Percentiles rank a stretch among this genome's conserved stretches.
These are phyloP conservation scores for Carassius auratus DNA, from an alignment of 2,113 vertebrate genomes.

Conservation along the genomic window DNA sequence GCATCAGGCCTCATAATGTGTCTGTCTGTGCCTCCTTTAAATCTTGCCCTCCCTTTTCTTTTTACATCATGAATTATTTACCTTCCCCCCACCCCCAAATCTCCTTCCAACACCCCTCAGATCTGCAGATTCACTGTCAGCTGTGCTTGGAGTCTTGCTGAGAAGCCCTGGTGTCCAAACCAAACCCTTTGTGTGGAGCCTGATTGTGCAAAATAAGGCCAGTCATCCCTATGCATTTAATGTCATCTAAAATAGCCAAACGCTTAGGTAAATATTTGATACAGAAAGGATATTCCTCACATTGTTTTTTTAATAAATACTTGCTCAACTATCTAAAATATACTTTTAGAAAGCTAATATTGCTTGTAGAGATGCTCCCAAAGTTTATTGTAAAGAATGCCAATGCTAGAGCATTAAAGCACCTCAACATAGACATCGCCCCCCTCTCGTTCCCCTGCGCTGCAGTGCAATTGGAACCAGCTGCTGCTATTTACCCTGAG, in stretches of 20 bases:
- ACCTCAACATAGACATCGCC: background rate
- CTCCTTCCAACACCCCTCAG: slow-evolving; percentile 40
- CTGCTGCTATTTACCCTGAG: slow-evolving; percentile 70
- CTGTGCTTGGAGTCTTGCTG: slow-evolving; percentile 13
- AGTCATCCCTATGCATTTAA: slow-evolving; percentile 3
- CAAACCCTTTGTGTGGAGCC: slow-evolving; percentile 18
- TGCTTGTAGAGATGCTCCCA: background rate
- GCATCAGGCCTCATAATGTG: slow-evolving; percentile 17
- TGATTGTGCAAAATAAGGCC: slow-evolving; percentile 30
- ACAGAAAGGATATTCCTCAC: background rate
- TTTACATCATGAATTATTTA: slow-evolving; percentile 59
- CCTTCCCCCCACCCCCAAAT: slow-evolving; percentile 36
- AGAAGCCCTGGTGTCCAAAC: slow-evolving; percentile 13
- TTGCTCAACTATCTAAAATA: background rate
- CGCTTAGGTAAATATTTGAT: background rate
- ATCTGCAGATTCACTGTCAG: slow-evolving; percentile 40
- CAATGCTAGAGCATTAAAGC: background rate
- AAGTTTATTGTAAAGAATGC: background rate
- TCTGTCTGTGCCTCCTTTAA: slow-evolving; percentile 1
- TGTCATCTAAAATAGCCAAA: background rate
- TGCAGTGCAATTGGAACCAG: slow-evolving; percentile 69
- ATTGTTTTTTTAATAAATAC: background rate
- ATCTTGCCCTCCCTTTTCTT: background rate
- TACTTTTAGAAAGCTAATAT: background rate
- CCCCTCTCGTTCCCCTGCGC: slow-evolving; percentile 40